Conservation (phyloP, 2,113 vertebrate species). For the Micromys minutus region DNA sequence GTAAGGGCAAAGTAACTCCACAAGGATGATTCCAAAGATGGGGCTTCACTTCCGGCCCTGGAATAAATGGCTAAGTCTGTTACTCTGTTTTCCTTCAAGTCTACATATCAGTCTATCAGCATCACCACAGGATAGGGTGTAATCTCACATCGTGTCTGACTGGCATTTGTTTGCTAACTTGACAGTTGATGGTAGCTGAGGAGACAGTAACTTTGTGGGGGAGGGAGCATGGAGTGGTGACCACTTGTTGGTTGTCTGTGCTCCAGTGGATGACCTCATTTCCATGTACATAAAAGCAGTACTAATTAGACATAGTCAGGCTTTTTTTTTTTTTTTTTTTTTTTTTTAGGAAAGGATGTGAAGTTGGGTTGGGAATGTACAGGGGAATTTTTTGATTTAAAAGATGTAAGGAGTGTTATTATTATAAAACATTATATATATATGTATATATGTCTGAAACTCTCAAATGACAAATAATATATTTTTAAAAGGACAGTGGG, state of each 20-base stretch:
- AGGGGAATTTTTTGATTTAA: not conserved
- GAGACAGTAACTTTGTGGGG: not conserved
- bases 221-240: not conserved
- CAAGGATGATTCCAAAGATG: not conserved
- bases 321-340: too few species aligned
- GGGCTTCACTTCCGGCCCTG: not conserved
- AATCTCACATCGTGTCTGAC: not conserved
- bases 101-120: not conserved
- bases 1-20: not conserved
- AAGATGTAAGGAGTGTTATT: not conserved
- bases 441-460: not conserved
- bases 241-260: not conserved
- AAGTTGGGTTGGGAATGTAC: not conserved
- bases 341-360: too few species aligned
- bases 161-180: not conserved
- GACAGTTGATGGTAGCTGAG: too few species aligned
- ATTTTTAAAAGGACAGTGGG: not conserved
- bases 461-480: not conserved
- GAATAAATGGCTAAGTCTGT: not conserved
- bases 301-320: not conserved
- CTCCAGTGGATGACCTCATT: not conserved
- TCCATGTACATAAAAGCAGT: not conserved
- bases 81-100: not conserved
- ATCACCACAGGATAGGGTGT: not conserved
- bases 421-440: not conserved